Conservation (phyloP, 2,888 invertebrate species). For the Pollenia amentaria region DNA sequence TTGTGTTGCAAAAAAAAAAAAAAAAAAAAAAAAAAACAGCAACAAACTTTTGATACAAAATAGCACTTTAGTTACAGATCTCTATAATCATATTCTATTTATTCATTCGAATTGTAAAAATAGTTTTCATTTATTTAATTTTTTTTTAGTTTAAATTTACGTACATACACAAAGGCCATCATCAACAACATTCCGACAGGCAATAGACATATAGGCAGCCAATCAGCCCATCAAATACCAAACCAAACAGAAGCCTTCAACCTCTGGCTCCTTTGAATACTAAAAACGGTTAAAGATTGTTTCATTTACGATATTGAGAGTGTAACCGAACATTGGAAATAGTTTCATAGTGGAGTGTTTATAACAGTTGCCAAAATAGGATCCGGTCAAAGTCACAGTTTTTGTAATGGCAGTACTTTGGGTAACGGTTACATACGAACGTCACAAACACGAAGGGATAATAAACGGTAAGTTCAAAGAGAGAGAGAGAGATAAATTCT, state of each 20-base stretch:
- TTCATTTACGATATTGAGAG: too few species aligned
- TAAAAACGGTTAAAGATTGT: too few species aligned
- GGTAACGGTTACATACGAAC: conserved; percentile 85
- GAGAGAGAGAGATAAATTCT: too few species aligned
- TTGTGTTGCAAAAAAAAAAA: background rate
- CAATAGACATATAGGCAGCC: conserved; percentile 53
- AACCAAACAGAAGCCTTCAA: background rate
- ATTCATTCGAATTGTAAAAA: conserved; percentile 28
- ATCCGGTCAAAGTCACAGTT: conserved; percentile 86
- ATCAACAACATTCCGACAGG: conserved; percentile 21
- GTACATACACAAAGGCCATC: background rate
- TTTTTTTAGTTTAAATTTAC: conserved; percentile 61
- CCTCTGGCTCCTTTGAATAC: too few species aligned
- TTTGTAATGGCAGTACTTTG: conserved; percentile 85
- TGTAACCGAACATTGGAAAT: conserved; percentile 27
- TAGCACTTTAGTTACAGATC: conserved; percentile 4
- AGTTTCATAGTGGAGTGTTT: conserved; percentile 68
- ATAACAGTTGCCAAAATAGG: conserved; percentile 86
- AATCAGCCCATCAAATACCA: conserved; percentile 14
- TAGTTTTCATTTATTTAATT: conserved; percentile 45
- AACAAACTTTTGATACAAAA: background rate
- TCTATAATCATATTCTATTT: conserved; percentile 23
- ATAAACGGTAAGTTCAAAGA: conserved; percentile 85
- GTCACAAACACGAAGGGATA: conserved; percentile 85
- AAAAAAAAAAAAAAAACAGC: background rate